A percentile compares a stretch with the other conserved stretches of the same genome.
phyloP scores from a whole-genome alignment of 2,797 vertebrate species.

The Centropyge bicolor region DNA sequence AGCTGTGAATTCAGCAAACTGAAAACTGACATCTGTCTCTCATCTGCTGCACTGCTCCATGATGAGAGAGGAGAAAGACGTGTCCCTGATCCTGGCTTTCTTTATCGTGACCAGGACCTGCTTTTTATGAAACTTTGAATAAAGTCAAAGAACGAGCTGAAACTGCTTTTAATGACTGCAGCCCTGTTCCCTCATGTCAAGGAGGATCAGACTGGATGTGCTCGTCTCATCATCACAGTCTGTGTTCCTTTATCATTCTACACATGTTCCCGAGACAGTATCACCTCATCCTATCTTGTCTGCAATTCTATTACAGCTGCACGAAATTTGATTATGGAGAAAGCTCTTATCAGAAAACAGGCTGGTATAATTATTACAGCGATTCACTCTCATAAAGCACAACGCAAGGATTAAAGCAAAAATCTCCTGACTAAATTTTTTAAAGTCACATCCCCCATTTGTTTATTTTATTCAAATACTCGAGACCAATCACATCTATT shows the following conservation, averaged over 20 bases:
- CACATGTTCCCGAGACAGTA: constrained; percentile 15
- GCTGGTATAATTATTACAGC: constrained; percentile 34
- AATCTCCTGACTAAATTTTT: too few relatives aligned
- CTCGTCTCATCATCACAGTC: constrained; percentile 7
- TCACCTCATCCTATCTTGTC: constrained; percentile 45
- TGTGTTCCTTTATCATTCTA: constrained; percentile 30
- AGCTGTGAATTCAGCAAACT: neutral
- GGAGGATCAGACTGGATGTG: neutral
- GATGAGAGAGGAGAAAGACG: neutral
- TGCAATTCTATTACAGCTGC: constrained; percentile 28
- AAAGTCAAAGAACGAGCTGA: neutral
- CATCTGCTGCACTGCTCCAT: too few relatives aligned
- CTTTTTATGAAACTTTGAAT: neutral
- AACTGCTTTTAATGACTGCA: constrained; percentile 10
- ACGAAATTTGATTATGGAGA: constrained; percentile 41
- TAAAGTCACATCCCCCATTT: too few relatives aligned
- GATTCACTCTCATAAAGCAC: constrained; percentile 21
- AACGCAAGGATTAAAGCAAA: neutral
- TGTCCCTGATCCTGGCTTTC: neutral
- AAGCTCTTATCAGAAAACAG: constrained; percentile 42
- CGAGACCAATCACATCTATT: too few relatives aligned
- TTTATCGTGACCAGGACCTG: too few relatives aligned
- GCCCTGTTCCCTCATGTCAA: neutral
- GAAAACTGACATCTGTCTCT: too few relatives aligned
- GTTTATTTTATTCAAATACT: too few relatives aligned